Base-by-base conservation (phyloP, 2,113 vertebrate species). In the Triplophysa siluroides region DNA sequence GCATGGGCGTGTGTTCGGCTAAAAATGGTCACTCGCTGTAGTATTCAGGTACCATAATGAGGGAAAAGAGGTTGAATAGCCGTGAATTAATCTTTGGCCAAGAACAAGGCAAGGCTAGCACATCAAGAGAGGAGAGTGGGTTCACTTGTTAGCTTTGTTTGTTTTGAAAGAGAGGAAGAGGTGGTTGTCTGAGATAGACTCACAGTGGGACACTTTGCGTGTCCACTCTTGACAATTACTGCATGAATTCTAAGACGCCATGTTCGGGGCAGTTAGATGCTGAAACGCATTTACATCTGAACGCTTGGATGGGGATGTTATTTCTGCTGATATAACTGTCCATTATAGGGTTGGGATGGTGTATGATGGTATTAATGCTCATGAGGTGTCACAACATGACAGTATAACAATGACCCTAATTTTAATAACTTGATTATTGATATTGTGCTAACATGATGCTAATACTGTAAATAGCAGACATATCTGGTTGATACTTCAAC, bases 131-230 rank as follows among this genome's bases (percentile, higher is more conserved):
- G 68, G 78, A 18, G 54, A 47, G 41, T 69, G 18, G 61, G 62
- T 10, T 56, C 77, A 79, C 78, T 78, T 66, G 41, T 85, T 81
- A 85, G 86, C 83, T 82, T 81, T 64, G 62, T 64, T 62, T 41
- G 78, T 66, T 68, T 68, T 79, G 54, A 64, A 71, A 70, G 50
- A 19, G 41, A 70, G 73, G 60, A 63, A 50, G 41, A 24, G 60
- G 26, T 29, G 26, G 26, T 29, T 29, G 54, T 73, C 70, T 18
- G 62, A 43, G 29, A 43, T 24, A 16, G 50, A 82, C 21, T 64
- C 38, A 8, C 13, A 43, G 70, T 41, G 70, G 70, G 70, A 58
- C 3, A 21, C 12, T 60, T 75, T 47, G 50, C 41, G 18, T n/a
- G 54, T 73, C 19, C 52, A 26, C n/a, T 47, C 85, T 78, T 70